phyloP scores from a whole-genome alignment of 1,140 invertebrate species.

The Aculops lycopersici region DNA sequence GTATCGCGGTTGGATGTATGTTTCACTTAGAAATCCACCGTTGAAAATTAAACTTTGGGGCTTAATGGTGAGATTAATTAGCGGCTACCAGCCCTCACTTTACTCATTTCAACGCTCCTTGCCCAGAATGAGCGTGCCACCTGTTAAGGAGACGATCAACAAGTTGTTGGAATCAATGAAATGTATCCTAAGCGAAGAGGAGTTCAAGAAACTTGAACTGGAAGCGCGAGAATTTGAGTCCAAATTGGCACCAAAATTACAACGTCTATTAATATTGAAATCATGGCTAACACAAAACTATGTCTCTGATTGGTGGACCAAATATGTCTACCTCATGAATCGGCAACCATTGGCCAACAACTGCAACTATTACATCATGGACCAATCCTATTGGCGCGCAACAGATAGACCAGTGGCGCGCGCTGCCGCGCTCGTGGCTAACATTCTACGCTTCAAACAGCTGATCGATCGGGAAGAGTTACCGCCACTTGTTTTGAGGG shows the following conservation, averaged over 20 bases:
- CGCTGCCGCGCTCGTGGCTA: slow-evolving; percentile 52
- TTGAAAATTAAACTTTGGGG: slow-evolving; percentile 36
- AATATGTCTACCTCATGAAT: slow-evolving; percentile 82
- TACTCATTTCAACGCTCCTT: slow-evolving; percentile 89
- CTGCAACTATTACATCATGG: slow-evolving; percentile 91
- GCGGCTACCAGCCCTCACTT: slow-evolving; percentile 50
- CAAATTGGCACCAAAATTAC: slow-evolving; percentile 60
- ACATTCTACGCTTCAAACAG: slow-evolving; percentile 48
- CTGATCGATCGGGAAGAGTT: slow-evolving; percentile 68
- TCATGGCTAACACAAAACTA: slow-evolving; percentile 38
- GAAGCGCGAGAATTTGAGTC: slow-evolving; percentile 60
- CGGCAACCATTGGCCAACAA: slow-evolving; percentile 81
- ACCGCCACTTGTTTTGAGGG: slow-evolving; percentile 62
- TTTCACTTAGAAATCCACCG: background rate
- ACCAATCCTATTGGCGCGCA: slow-evolving; percentile 25
- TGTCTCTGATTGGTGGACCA: slow-evolving; percentile 94
- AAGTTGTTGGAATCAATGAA: slow-evolving; percentile 61
- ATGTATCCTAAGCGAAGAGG: slow-evolving; percentile 43
- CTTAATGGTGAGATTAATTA: slow-evolving; percentile 36
- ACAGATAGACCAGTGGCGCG: slow-evolving; percentile 52
- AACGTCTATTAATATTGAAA: slow-evolving; percentile 69
- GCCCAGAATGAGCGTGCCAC: slow-evolving; percentile 59
- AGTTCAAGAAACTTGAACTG: slow-evolving; percentile 47
- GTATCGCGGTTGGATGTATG: background rate
- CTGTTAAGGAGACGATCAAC: slow-evolving; percentile 48